Percentiles rank a stretch among this genome's conserved stretches.
Conservation (phyloP, 2,888 invertebrate species). For the Chrysolina americana region DNA sequence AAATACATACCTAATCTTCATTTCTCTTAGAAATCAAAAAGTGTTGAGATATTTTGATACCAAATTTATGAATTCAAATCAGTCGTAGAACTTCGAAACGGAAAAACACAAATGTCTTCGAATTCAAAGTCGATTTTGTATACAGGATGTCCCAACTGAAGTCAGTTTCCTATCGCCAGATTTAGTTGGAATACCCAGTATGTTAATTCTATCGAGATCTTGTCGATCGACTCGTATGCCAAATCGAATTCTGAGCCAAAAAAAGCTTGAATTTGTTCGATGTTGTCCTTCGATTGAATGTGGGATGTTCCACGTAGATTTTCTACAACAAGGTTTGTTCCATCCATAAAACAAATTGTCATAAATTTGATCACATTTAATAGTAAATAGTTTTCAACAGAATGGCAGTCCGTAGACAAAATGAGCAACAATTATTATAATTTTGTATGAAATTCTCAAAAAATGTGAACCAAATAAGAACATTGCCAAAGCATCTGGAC, state of each 20-base stretch:
- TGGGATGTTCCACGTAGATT: background rate
- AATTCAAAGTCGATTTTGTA: background rate
- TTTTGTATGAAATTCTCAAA: no score
- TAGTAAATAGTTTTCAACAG: no score
- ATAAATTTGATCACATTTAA: no score
- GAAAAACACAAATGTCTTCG: background rate
- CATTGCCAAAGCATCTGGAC: no score
- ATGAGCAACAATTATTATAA: no score
- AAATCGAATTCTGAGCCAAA: background rate
- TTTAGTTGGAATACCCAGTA: no score
- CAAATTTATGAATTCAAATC: slow-evolving; percentile 59
- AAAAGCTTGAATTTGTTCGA: background rate
- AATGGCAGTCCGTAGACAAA: no score
- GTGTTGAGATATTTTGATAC: slow-evolving; percentile 70
- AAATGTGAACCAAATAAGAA: no score
- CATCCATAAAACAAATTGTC: background rate
- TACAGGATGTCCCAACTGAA: background rate
- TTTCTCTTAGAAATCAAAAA: slow-evolving; percentile 66
- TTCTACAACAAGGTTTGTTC: background rate
- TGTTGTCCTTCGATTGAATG: background rate
- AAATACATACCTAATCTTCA: slow-evolving; percentile 56
- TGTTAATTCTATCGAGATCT: background rate
- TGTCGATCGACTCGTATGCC: background rate
- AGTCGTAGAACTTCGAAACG: slow-evolving; percentile 2
- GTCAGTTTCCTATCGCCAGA: no score